These are phyloP conservation scores for Dreissena polymorpha DNA, from an alignment of 1,140 invertebrate species.

Conservation along the genomic window DNA sequence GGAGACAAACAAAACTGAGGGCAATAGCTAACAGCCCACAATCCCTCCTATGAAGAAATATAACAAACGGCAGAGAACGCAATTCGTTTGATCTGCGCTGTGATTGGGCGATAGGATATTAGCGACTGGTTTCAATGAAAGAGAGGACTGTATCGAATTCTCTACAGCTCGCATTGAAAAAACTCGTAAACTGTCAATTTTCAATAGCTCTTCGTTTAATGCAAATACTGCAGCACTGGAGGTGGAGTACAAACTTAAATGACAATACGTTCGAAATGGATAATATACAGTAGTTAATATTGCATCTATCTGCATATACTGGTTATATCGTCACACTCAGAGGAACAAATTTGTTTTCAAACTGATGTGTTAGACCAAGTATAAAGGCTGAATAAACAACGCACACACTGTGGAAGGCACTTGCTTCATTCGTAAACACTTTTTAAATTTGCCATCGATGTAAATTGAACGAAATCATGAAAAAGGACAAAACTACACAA, in stretches of 20 bases:
- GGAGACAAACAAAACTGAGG: not conserved
- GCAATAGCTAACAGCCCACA: not conserved
- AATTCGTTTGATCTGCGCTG: slow-evolving; percentile 4
- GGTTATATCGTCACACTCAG: slow-evolving; percentile 17
- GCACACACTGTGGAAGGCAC: too few relatives aligned
- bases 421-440: too few relatives aligned
- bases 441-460: too few relatives aligned
- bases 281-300: slow-evolving; percentile 22
- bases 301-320: slow-evolving; percentile 31
- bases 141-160: slow-evolving; percentile 42
- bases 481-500: too few relatives aligned
- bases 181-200: slow-evolving; percentile 51
- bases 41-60: not conserved
- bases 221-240: slow-evolving; percentile 41
- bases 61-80: not conserved
- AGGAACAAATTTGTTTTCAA: not conserved
- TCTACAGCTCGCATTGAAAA: slow-evolving; percentile 13
- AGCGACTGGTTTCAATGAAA: slow-evolving; percentile 9
- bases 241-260: slow-evolving; percentile 32
- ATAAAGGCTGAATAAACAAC: not conserved
- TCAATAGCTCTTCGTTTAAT: slow-evolving; percentile 25
- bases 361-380: not conserved
- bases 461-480: too few relatives aligned
- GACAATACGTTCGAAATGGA: slow-evolving; percentile 44
- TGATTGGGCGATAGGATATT: slow-evolving; percentile 45